Conservation (phyloP, 2,113 vertebrate species). For the Hyperopisus bebe region DNA sequence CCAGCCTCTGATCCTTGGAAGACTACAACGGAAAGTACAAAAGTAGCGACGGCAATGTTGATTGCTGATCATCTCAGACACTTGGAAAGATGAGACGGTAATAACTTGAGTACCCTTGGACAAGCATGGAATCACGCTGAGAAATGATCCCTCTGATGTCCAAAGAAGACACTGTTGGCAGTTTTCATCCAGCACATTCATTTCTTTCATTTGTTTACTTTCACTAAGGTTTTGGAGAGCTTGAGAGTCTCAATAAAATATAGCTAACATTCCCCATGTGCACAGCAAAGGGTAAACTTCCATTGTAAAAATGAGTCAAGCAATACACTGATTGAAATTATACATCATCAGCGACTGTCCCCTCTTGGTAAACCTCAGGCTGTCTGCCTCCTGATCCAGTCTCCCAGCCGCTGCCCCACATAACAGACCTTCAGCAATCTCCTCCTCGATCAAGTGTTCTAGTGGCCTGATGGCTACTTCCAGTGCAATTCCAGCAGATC, state of each 20-base stretch:
- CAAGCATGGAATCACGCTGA: not conserved
- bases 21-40: conserved; percentile 61
- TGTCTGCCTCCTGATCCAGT: not conserved
- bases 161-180: not conserved
- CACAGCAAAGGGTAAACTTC: not conserved
- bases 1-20: conserved; percentile 90
- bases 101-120: not conserved
- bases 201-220: not conserved
- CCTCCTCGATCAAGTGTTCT: not conserved
- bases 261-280: not conserved
- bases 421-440: not conserved
- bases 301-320: not conserved
- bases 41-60: not conserved
- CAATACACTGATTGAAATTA: not conserved
- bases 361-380: not conserved
- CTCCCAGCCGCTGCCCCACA: not conserved
- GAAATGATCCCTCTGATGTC: not conserved
- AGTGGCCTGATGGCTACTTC: not conserved
- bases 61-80: not conserved
- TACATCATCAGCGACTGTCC: not conserved
- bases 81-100: not conserved
- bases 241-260: not conserved
- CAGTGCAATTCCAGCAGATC: not conserved
- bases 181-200: not conserved
- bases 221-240: not conserved